A percentile compares a stretch with the other conserved stretches of the same genome.
These are phyloP conservation scores for Temnothorax longispinosus DNA, from an alignment of 1,140 invertebrate genomes.

Conservation along the genomic window DNA sequence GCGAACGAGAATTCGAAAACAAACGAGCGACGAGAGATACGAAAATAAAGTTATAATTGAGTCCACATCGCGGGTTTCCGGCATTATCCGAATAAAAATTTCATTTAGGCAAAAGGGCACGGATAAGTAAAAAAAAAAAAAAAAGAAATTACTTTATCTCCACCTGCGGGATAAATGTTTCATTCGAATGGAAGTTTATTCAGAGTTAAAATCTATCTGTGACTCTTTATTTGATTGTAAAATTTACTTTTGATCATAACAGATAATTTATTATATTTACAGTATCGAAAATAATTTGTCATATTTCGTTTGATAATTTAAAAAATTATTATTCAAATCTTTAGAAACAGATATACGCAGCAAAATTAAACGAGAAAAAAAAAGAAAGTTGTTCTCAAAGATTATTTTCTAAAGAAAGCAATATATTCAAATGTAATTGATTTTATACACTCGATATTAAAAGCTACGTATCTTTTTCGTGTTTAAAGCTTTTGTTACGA, in stretches of 20 bases:
- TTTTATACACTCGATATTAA: background rate
- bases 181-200: constrained; percentile 7
- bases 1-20: constrained; percentile 17
- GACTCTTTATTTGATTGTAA: background rate
- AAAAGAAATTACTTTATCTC: constrained; percentile 6
- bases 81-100: constrained; percentile 47
- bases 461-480: background rate
- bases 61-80: background rate
- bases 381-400: background rate
- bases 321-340: background rate
- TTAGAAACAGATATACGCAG: background rate
- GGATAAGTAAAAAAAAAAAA: background rate
- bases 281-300: background rate
- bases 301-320: background rate
- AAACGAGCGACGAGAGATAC: constrained; percentile 37
- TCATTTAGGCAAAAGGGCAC: constrained; percentile 37
- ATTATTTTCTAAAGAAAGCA: background rate
- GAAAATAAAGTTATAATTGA: constrained; percentile 54
- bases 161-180: constrained; percentile 2
- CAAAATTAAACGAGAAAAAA: background rate
- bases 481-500: background rate
- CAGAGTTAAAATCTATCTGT: background rate
- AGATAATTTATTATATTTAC: background rate
- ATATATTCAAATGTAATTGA: background rate
- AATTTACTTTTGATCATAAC: constrained; percentile 1